Base-by-base conservation (phyloP, 2,113 vertebrate species). In the Eurypyga helias region DNA sequence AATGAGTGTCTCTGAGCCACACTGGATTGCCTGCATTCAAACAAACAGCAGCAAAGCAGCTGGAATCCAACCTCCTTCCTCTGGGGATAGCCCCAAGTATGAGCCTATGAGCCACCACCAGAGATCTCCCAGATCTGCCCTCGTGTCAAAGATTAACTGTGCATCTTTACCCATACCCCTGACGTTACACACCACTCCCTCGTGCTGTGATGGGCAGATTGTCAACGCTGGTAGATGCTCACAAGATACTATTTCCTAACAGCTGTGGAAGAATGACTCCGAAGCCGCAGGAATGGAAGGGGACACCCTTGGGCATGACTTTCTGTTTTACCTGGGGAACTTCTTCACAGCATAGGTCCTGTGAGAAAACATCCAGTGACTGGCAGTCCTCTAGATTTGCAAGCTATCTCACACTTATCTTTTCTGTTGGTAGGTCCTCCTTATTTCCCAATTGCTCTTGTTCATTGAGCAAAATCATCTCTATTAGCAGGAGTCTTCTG, bases 171-270 rank as follows among this genome's bases (percentile, higher is more conserved):
- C 64, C 24, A 2, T 13, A 19, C 2, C 26, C 25, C 41, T 84
- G 67, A 57, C 31, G 9, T 2, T 17, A 26, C 41, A n/a, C 45
- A 57, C 23, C 57, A 33, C 5, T 28, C 25, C 17, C 21, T 71
- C 0, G 0, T 36, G 48, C 69, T n/a, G 34, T 28, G 31, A 48
- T 1, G 1, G 3, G 25, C 80, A 83, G 38, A 29, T 5, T 69
- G 58, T 31, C 58, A 8, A 65, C 70, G 41, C 10, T 25, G 45
- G 45, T 60, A 83, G 36, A 51, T 18, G 46, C 33, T 92, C 73
- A 57, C 46, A 61, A 84, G 34, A 24, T 36, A 55, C 36, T 58
- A 7, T 82, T 90, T 67, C 48, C 49, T 23, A 69, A 28, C 73
- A 65, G 71, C 67, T 86, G 14, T 45, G 81, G 58, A 67, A 51